Percentiles rank a stretch among this genome's conserved stretches.
phyloP scores from a whole-genome alignment of 2,113 vertebrate species.

The Chinchilla lanigera region DNA sequence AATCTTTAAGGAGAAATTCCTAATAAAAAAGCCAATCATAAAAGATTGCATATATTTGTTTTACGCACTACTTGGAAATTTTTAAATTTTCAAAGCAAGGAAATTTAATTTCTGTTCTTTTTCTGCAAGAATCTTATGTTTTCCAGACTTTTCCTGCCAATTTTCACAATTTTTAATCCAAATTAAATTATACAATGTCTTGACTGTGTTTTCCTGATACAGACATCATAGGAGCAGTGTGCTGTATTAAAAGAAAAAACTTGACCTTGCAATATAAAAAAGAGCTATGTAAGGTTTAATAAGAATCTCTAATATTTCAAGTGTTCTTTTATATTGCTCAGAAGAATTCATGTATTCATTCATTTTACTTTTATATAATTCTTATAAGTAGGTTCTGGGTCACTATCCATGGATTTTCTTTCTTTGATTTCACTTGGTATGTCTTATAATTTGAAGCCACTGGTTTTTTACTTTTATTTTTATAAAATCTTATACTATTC shows the following conservation, averaged over 20 bases:
- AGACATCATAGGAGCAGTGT: not conserved
- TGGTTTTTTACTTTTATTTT: not conserved
- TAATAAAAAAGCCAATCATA: not conserved
- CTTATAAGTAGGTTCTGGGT: not conserved
- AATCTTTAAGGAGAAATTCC: not conserved
- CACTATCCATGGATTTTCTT: not conserved
- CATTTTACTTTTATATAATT: not conserved
- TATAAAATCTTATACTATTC: not conserved
- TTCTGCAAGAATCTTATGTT: not conserved
- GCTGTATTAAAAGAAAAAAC: not conserved
- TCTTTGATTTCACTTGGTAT: constrained; percentile 1
- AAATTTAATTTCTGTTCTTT: not conserved
- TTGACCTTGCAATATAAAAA: not conserved
- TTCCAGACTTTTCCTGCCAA: not conserved
- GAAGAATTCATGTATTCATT: not conserved
- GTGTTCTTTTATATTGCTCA: not conserved
- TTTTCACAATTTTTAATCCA: not conserved
- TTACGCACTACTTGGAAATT: constrained; percentile 4
- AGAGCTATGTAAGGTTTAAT: not conserved
- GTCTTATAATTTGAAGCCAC: not conserved
- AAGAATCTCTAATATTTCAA: not conserved
- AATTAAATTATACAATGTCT: not conserved
- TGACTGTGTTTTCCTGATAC: not conserved
- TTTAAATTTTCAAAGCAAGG: not conserved
- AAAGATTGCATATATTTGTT: not conserved